Conservation (phyloP, 2,797 vertebrate species). For the Lepilemur ruficaudatus region DNA sequence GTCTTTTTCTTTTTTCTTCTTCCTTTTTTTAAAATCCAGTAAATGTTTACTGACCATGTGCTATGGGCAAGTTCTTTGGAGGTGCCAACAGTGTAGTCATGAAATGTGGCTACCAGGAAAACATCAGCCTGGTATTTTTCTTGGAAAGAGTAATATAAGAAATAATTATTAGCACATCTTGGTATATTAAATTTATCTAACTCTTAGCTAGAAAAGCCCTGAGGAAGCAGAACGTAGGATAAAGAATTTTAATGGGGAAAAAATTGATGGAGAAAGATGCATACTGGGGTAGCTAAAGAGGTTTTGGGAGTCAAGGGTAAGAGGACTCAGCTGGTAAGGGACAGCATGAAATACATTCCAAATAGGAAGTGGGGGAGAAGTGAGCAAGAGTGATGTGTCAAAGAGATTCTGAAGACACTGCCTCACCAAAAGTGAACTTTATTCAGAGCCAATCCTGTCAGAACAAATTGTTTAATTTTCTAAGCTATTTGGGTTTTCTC, state of each 20-base stretch:
- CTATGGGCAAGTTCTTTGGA: background rate
- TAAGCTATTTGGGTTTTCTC: slow-evolving; percentile 42
- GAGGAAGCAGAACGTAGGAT: background rate
- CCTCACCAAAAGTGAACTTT: background rate
- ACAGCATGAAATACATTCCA: background rate
- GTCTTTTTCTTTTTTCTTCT: background rate
- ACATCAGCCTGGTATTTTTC: slow-evolving; percentile 1
- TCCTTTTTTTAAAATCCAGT: background rate
- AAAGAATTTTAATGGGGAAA: slow-evolving; percentile 22
- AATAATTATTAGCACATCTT: background rate
- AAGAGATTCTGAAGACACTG: slow-evolving; percentile 17
- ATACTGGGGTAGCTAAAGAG: background rate
- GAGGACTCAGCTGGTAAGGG: background rate
- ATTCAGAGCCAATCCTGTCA: background rate
- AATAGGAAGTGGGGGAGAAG: background rate
- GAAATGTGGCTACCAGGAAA: background rate
- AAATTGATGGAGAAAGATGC: background rate
- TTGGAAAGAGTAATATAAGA: background rate
- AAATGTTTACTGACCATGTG: background rate
- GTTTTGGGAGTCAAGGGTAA: background rate
- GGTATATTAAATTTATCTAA: background rate
- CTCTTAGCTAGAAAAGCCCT: background rate
- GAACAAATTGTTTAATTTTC: slow-evolving; percentile 43
- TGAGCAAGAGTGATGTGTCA: background rate
- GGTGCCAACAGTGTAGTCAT: background rate